phyloP scores from a whole-genome alignment of 2,888 invertebrate genomes.

The Idaea dimidiata region DNA sequence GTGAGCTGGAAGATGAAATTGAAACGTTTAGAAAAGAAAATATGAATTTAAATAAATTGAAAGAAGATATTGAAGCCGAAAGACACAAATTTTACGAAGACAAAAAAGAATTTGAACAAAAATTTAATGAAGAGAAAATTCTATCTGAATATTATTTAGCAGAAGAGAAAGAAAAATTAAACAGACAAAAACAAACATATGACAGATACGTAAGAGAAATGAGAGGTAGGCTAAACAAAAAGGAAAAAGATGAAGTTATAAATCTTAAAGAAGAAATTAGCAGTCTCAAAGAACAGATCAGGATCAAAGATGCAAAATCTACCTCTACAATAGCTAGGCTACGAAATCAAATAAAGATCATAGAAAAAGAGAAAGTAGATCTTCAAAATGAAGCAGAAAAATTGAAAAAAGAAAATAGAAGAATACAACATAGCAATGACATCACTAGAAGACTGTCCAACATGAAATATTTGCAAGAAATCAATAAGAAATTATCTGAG shows the following conservation, averaged over 20 bases:
- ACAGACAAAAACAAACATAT: conserved; percentile 83
- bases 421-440: conserved; percentile 81
- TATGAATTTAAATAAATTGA: conserved; percentile 72
- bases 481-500: conserved; percentile 80
- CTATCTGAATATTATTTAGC: conserved; percentile 83
- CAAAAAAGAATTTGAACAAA: conserved; percentile 79
- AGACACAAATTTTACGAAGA: conserved; percentile 83
- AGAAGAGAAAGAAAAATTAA: conserved; percentile 85
- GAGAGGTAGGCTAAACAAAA: conserved; percentile 83
- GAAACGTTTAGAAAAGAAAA: conserved; percentile 78
- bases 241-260: conserved; percentile 86
- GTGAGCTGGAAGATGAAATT: conserved; percentile 84
- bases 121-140: conserved; percentile 84
- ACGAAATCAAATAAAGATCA: conserved; percentile 86
- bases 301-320: conserved; percentile 87
- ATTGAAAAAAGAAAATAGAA: conserved; percentile 84
- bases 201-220: conserved; percentile 85
- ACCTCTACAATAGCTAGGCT: conserved; percentile 86
- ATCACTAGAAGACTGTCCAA: conserved; percentile 81
- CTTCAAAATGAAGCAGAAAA: conserved; percentile 84
- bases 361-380: conserved; percentile 85
- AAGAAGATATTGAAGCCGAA: conserved; percentile 82
- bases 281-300: conserved; percentile 84
- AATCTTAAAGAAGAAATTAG: conserved; percentile 84
- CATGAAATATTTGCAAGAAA: conserved; percentile 87